A percentile compares a stretch with the other conserved stretches of the same genome.
These are phyloP conservation scores for Corynorhinus townsendii DNA, from an alignment of 2,113 vertebrate genomes.

Conservation along the genomic window DNA sequence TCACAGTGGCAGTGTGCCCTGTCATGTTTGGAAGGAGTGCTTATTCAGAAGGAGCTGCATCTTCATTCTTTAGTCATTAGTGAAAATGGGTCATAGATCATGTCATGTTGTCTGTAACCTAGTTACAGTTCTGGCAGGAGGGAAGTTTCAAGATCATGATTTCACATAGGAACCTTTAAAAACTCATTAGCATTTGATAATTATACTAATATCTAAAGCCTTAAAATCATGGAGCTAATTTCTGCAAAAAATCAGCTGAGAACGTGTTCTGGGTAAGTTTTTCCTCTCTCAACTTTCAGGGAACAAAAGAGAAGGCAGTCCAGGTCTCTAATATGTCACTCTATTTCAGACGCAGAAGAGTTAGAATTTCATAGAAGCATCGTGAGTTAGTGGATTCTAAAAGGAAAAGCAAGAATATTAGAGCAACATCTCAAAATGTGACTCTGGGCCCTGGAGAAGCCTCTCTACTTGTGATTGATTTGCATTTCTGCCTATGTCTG, in stretches of 20 bases:
- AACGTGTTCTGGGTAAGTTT: conserved; percentile 61
- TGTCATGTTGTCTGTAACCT: conserved; percentile 77
- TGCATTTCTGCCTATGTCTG: conserved; percentile 67
- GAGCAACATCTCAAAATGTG: conserved; percentile 59
- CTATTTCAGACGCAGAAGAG: conserved; percentile 49
- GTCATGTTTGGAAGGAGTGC: background rate
- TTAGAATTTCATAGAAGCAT: conserved; percentile 41
- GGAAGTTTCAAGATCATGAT: conserved; percentile 76
- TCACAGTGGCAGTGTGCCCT: conserved; percentile 1
- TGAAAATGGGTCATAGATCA: conserved; percentile 80
- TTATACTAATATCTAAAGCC: conserved; percentile 81
- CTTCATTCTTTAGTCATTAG: conserved; percentile 73
- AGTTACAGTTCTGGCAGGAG: conserved; percentile 76
- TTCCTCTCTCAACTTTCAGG: conserved; percentile 65
- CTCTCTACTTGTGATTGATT: conserved; percentile 59
- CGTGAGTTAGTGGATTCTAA: conserved; percentile 57
- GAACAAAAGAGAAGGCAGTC: conserved; percentile 63
- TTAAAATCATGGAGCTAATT: conserved; percentile 75
- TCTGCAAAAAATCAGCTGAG: conserved; percentile 67
- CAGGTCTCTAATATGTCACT: conserved; percentile 36
- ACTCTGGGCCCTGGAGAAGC: conserved; percentile 57
- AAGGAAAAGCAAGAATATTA: conserved; percentile 63
- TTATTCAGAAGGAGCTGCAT: conserved; percentile 67
- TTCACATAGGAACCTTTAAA: conserved; percentile 80
- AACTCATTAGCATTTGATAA: conserved; percentile 82